Evolutionary conservation across 2,888 invertebrate genomes (phyloP).

Genomic region (Andrena chrysosceles): DNA sequence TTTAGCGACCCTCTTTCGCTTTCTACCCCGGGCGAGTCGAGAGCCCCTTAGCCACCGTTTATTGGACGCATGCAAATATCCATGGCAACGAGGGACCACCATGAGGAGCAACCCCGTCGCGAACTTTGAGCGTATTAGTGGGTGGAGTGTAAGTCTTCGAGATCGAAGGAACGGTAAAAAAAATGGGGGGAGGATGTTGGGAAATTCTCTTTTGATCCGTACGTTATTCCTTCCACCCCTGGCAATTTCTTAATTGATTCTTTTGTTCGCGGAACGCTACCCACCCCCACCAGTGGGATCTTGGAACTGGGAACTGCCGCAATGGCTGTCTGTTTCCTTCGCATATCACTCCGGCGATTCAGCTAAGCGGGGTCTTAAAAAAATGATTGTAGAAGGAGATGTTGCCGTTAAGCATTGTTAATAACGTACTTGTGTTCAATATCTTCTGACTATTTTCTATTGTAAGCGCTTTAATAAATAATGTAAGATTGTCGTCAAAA

Average conservation of each 20-base stretch:
- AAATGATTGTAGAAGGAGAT: background rate
- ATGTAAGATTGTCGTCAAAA: background rate
- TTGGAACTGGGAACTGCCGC: conserved; percentile 16
- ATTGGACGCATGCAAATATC: conserved; percentile 85
- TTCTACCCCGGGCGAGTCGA: conserved; percentile 82
- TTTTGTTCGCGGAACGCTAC: conserved; percentile 49
- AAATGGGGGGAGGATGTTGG: conserved; percentile 34
- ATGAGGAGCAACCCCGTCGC: conserved; percentile 64
- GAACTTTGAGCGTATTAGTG: conserved; percentile 58
- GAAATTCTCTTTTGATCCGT: conserved; percentile 70
- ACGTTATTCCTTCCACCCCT: conserved; percentile 49
- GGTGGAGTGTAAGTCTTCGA: conserved; percentile 50
- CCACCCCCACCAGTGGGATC: background rate
- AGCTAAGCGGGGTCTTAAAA: background rate
- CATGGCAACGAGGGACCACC: conserved; percentile 82
- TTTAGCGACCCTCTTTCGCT: conserved; percentile 83
- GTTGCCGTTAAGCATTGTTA: too few species aligned
- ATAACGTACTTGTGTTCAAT: too few species aligned
- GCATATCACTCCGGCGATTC: background rate
- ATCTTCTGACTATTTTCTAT: too few species aligned
- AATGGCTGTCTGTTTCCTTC: conserved; percentile 1
- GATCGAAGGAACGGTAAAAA: conserved; percentile 28
- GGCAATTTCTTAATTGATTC: conserved; percentile 73
- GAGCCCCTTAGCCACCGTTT: conserved; percentile 84
- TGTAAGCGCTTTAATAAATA: too few species aligned